A percentile compares a stretch with the other conserved stretches of the same genome.
phyloP scores from a whole-genome alignment of 2,797 vertebrate genomes.

The Perodicticus potto region DNA sequence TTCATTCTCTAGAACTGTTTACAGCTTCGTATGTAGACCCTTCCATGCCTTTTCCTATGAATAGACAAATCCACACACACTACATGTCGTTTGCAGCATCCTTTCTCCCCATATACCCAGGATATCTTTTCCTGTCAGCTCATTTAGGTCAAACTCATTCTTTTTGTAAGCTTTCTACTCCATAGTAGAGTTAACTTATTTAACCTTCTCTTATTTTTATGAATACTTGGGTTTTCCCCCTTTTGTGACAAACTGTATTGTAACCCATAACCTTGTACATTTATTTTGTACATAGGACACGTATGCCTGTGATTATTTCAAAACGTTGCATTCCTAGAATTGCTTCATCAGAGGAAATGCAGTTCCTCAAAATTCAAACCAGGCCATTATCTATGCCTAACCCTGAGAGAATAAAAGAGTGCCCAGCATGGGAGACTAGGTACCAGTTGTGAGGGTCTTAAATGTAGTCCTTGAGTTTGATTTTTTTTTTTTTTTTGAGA shows the following conservation, averaged over 20 bases:
- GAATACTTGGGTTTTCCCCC: neutral
- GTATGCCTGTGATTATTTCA: constrained; percentile 12
- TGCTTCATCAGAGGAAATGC: neutral
- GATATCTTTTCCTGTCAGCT: constrained; percentile 1
- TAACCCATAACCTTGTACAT: neutral
- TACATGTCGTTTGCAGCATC: neutral
- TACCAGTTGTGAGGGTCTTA: neutral
- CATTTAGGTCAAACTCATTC: constrained; percentile 32
- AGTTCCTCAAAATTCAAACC: neutral
- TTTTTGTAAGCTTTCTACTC: neutral
- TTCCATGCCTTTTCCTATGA: neutral
- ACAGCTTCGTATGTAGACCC: neutral
- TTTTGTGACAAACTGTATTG: neutral
- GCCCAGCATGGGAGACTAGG: neutral
- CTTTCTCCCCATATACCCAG: neutral
- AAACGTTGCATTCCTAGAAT: constrained; percentile 28
- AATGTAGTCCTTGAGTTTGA: neutral
- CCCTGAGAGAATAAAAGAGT: neutral
- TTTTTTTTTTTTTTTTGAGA: neutral
- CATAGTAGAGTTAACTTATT: neutral
- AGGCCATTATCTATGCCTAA: neutral
- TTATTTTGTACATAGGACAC: neutral
- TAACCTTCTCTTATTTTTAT: neutral
- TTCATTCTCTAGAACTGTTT: neutral
- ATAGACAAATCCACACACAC: neutral